phyloP scores from a whole-genome alignment of 1,140 invertebrate genomes.

The Anoplolepis gracilipes region DNA sequence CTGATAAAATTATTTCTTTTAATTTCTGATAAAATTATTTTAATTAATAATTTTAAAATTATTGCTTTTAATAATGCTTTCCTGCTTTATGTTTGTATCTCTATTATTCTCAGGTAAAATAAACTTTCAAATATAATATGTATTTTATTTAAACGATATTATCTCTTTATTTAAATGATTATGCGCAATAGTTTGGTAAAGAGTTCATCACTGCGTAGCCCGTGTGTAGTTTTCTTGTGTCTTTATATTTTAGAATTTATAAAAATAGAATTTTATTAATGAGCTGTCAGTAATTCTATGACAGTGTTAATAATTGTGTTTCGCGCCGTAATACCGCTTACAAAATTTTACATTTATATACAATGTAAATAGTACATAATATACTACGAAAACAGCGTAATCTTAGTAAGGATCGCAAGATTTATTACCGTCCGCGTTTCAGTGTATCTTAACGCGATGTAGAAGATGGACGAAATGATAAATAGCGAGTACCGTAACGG shows the following conservation, averaged over 20 bases:
- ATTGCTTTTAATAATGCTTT: no score
- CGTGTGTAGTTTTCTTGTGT: background rate
- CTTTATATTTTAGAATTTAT: background rate
- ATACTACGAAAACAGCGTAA: constrained; percentile 31
- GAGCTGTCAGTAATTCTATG: background rate
- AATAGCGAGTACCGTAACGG: constrained; percentile 43
- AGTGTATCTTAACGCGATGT: constrained; percentile 40
- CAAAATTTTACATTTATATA: constrained; percentile 8
- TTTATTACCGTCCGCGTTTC: constrained; percentile 41
- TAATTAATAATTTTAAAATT: no score
- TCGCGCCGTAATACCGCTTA: background rate
- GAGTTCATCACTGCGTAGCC: no score
- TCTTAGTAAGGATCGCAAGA: constrained; percentile 57
- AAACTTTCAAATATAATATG: no score
- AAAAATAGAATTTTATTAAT: constrained; percentile 4
- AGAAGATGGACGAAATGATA: constrained; percentile 44
- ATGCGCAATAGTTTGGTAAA: no score
- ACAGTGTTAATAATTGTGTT: background rate
- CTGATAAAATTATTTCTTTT: no score
- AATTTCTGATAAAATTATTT: no score
- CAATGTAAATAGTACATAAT: constrained; percentile 34
- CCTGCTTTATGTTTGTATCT: no score
- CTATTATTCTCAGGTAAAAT: no score
- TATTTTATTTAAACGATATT: background rate
- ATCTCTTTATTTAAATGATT: no score